Conservation (phyloP, 2,888 invertebrate genomes). For the Malthinus flaveolus region DNA sequence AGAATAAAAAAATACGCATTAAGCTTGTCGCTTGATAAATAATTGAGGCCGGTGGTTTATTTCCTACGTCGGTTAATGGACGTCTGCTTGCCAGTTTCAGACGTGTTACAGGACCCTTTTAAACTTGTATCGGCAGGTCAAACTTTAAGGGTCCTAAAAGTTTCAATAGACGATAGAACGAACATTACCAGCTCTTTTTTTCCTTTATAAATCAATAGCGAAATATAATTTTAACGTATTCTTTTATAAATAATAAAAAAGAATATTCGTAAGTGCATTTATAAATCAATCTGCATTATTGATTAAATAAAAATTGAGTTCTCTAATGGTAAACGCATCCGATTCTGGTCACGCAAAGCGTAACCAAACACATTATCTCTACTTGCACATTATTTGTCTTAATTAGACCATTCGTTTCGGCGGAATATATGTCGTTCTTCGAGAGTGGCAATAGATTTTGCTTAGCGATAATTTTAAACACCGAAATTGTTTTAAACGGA, state of each 20-base stretch:
- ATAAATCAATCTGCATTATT: conserved; percentile 20
- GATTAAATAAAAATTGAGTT: conserved; percentile 13
- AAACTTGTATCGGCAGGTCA: conserved; percentile 36
- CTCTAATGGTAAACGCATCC: conserved; percentile 18
- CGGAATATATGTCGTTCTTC: background rate
- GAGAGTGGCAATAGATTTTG: background rate
- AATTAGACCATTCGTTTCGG: conserved; percentile 39
- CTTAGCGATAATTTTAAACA: conserved; percentile 1
- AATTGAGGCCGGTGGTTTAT: conserved; percentile 29
- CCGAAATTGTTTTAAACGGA: too few species aligned
- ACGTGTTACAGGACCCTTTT: conserved; percentile 37
- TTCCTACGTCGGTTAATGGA: conserved; percentile 31
- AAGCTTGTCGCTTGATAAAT: conserved; percentile 22
- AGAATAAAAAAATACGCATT: conserved; percentile 4
- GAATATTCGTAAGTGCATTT: background rate
- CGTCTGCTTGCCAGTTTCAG: conserved; percentile 31
- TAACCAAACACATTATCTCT: conserved; percentile 25
- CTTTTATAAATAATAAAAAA: background rate
- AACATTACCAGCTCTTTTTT: conserved; percentile 9
- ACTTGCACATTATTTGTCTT: conserved; percentile 29
- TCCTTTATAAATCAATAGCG: conserved; percentile 13
- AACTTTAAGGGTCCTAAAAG: conserved; percentile 26
- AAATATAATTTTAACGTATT: conserved; percentile 3
- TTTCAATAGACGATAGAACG: conserved; percentile 24
- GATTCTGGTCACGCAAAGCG: conserved; percentile 23